Base-by-base conservation (phyloP, 1,140 invertebrate species). In the Whitmania pigra region DNA sequence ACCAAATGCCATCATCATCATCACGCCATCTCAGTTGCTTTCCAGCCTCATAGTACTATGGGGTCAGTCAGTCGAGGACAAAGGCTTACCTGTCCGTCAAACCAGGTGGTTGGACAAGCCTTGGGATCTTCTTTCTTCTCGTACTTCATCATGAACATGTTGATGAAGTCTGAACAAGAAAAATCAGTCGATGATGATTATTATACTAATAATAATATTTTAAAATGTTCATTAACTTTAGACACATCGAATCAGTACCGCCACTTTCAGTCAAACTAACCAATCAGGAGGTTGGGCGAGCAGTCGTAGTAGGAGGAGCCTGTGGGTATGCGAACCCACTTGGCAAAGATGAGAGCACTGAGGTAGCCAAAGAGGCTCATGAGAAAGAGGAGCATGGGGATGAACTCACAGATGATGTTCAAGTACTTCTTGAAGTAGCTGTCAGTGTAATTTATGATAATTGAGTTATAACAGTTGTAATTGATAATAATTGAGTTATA, bases 381-480 rank as follows among this genome's bases (percentile, higher is more conserved):
- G 60, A 98, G 85, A 84, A 98, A 97, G 43, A 98, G 81, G 13
- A 97, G 80, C 85, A 97, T 92, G 11, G 95, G 95, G 68, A 97
- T 81, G 81, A 97, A 97, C 83, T 97, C 91, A 76, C 93, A 86
- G 72, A 96, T 77, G 63, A 98, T 89, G 78, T 89, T 91, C 66
- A 90, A 83, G 70, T 86, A 85, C 76, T 87, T 87, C 75, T 87
- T 87, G 85, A 93, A 94, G 83, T 90, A 87, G 74, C 74, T 74
- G 66, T n/a, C 69, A 60, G 7, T 25, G 9, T 57, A 9, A 57
- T 57, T n/a, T n/a, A n/a, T n/a, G n/a, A n/a, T n/a, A n/a, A n/a
- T n/a, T n/a, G n/a, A n/a, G n/a, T n/a, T n/a, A n/a, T n/a, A n/a
- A n/a, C n/a, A n/a, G 54, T n/a, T 63, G 13, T 11, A 25, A 18